Base-by-base conservation (phyloP, 2,888 invertebrate genomes). In the Cephus nigrinus region DNA sequence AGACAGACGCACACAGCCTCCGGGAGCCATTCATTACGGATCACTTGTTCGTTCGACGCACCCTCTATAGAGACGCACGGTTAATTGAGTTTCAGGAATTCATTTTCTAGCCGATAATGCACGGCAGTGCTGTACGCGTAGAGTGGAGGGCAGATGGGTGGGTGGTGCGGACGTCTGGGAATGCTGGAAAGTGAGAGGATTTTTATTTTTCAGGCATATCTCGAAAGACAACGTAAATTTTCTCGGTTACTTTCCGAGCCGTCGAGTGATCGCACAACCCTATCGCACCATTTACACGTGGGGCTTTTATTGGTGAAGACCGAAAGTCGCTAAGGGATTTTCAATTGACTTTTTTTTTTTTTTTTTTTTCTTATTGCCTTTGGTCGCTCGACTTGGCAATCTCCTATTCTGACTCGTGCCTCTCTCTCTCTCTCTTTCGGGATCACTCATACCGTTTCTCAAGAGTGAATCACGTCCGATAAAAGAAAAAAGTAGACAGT, bases 61-160 rank as follows among this genome's bases (percentile, higher is more conserved):
- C 40, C 68, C 78, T 78, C 73, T 74, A 68, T 77, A 74, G 68
- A 76, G 71, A 73, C 80, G 80, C 80, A 82, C 83, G 84, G 85
- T 87, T 88, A 87, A 89, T 88, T 88, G 86, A 86, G 86, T 88
- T 88, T 89, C 85, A 82, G 87, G 88, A 88, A 89, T 87, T 88
- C 88, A 85, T 87, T 86, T 86, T 78, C 82, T 81, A 76, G 80
- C 79, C 82, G 88, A 88, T 89, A 89, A 86, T 12, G 35, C 78
- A 78, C 40, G 40, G 15, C 40, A 1, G 1, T 40, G 40, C 40
- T 4, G 40, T 15, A 5, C 40, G 40, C 40, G 5, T 15, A 15
- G 15, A 15, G 5, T 5, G 15, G 5, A 40, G 40, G 40, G 40
- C 15, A 15, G 5, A 40, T 15, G 40, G 40, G 15, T 40, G 15